Base-by-base conservation (phyloP, 2,888 invertebrate species). In the Hydriomena furcata region DNA sequence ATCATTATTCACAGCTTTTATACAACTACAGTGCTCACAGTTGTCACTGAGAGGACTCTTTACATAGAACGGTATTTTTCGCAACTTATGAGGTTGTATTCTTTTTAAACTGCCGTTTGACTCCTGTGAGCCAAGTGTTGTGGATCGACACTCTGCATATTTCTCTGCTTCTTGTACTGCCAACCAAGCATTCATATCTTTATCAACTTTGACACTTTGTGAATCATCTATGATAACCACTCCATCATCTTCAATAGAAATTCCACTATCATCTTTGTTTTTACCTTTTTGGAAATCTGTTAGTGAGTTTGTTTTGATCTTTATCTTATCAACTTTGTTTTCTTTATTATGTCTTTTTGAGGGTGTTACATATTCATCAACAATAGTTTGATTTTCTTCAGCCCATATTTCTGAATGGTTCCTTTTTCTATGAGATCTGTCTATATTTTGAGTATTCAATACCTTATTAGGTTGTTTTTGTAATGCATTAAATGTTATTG, bases 141-240 rank as follows among this genome's bases (percentile, higher is more conserved):
- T 25, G 21, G 67, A 61, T 41, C 43, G 52, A 52, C 57, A 51
- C 32, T 59, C 36, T 52, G 61, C 59, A 37, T 68, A 65, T 40
- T 75, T 58, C 42, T 78, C 73, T 57, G 80, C 80, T 56, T 75
- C 65, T 32, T 71, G 50, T 7, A 88, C 79, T 54, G 82, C 82
- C 25, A 77, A 53, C 62, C 73, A 80, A 46, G 88, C 86, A 27
- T 73, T 58, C 60, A 58, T 68, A 65, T 90, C 89, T 68, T 87
- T 89, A 66, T 88, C 84, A 44, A 76, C 24, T 31, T 45, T 38
- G 47, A 68, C 43, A 61, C 59, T 71, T 58, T 75, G 75, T 32
- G 78, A 73, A 47, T 82, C 82, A 61, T 84, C 73, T 58, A 87
- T 80, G 2, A 75, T 55, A 58, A 76, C 73, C 6, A 37, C 41